These are phyloP conservation scores for Bombus difficillimus DNA, from an alignment of 1,140 invertebrate genomes.

Conservation along the genomic window DNA sequence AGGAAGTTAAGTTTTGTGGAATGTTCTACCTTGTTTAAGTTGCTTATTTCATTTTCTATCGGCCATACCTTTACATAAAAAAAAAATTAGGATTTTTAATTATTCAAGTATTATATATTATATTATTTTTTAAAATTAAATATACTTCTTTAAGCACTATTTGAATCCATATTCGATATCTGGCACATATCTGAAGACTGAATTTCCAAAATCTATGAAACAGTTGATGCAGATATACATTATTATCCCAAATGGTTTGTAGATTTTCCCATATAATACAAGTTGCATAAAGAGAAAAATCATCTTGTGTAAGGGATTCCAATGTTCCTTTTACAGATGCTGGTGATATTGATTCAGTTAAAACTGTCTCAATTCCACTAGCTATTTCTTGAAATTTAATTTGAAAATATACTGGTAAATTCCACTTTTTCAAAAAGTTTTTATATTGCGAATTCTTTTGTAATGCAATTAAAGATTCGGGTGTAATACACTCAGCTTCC, in stretches of 20 bases:
- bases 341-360: conserved; percentile 80
- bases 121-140: conserved; percentile 63
- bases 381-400: conserved; percentile 96
- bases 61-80: conserved; percentile 67
- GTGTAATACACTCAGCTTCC: conserved; percentile 86
- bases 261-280: conserved; percentile 85
- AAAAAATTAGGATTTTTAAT: background rate
- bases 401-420: conserved; percentile 97
- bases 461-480: conserved; percentile 83
- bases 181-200: conserved; percentile 90
- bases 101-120: conserved; percentile 23
- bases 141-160: conserved; percentile 77
- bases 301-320: conserved; percentile 67
- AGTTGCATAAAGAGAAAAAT: conserved; percentile 83
- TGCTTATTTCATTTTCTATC: conserved; percentile 68
- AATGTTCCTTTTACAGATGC: conserved; percentile 73
- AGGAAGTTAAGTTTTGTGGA: conserved; percentile 77
- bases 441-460: conserved; percentile 87
- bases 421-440: conserved; percentile 93
- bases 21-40: conserved; percentile 63
- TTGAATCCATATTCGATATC: conserved; percentile 89
- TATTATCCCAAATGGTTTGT: conserved; percentile 88
- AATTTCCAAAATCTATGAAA: conserved; percentile 94
- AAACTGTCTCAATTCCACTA: conserved; percentile 85
- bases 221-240: conserved; percentile 89